phyloP scores from a whole-genome alignment of 30 jellyfish, hydroid and myxozoan genomes.

The Mastigias papua region DNA sequence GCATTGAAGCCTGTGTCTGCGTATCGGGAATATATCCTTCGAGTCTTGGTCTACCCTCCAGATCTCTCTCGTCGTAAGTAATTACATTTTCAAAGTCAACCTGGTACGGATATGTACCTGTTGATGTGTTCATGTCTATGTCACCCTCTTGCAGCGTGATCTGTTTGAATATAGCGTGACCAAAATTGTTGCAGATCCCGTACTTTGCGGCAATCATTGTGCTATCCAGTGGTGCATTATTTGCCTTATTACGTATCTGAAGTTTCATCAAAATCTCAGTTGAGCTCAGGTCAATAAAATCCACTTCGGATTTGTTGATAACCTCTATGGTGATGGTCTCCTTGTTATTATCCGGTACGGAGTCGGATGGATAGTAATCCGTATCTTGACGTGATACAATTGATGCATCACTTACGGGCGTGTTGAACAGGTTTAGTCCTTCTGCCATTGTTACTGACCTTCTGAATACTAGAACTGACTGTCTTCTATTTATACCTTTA shows the following conservation, averaged over 20 bases:
- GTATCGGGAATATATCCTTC: background rate
- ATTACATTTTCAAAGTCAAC: background rate
- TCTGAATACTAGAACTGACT: too few relatives aligned
- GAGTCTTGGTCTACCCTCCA: background rate
- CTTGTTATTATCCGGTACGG: constrained; percentile 3
- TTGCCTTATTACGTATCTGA: background rate
- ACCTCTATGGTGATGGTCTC: background rate
- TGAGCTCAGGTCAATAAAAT: background rate
- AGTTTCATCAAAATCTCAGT: background rate
- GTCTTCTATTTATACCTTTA: background rate
- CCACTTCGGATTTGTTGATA: background rate
- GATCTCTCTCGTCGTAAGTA: background rate
- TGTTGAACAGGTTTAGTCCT: background rate
- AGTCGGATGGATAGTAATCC: constrained; percentile 8
- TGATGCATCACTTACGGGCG: background rate
- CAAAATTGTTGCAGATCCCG: background rate
- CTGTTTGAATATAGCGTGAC: background rate
- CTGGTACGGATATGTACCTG: constrained; percentile 6
- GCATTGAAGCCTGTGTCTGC: background rate
- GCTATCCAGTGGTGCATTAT: background rate
- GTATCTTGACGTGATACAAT: background rate
- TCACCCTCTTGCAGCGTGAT: constrained; percentile 17
- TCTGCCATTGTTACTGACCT: background rate
- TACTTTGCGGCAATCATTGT: background rate
- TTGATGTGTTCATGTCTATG: background rate